Evolutionary conservation across 2,113 vertebrate species (phyloP).

Genomic region (Phylloscopus trochilus): DNA sequence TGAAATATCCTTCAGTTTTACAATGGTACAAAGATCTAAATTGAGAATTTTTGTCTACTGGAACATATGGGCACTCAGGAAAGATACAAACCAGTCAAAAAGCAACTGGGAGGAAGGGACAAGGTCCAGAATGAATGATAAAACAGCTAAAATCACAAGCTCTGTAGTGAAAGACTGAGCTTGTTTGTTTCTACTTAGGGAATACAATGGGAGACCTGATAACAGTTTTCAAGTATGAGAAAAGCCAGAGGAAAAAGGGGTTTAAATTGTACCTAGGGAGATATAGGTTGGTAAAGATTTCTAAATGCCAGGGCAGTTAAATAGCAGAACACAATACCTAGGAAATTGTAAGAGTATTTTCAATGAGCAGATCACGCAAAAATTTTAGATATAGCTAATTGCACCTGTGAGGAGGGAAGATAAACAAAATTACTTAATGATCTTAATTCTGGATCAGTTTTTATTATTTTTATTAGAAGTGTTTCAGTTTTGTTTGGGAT

Average conservation of each 20-base stretch:
- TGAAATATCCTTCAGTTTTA: background rate
- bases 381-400: background rate
- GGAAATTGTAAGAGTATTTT: background rate
- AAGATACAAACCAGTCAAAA: background rate
- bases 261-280: background rate
- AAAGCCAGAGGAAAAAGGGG: accelerated
- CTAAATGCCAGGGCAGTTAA: background rate
- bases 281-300: background rate
- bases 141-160: background rate
- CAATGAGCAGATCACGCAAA: background rate
- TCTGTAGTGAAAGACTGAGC: background rate
- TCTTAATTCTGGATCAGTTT: background rate
- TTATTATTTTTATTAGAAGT: background rate
- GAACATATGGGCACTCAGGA: background rate
- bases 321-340: background rate
- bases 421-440: background rate
- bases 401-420: background rate
- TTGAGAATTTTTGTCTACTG: background rate
- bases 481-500: background rate
- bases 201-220: background rate
- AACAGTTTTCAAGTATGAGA: background rate
- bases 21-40: accelerated
- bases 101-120: accelerated
- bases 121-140: background rate
- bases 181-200: background rate